These are phyloP conservation scores for Silurus lanzhouensis DNA, from an alignment of 2,797 vertebrate species.

Conservation along the genomic window DNA sequence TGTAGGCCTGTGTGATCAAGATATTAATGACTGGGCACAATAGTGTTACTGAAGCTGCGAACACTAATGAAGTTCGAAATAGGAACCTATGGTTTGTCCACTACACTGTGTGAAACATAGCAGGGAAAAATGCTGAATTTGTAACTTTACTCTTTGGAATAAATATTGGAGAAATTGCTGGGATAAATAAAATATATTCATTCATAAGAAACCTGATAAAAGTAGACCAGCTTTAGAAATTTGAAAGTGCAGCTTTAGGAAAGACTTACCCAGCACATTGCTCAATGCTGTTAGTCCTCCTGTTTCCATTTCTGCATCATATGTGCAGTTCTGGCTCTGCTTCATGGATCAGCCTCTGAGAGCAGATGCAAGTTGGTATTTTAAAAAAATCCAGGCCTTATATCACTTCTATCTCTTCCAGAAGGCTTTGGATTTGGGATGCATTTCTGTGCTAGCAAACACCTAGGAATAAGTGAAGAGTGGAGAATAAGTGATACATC, in stretches of 20 bases:
- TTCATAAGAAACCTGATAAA: constrained; percentile 4
- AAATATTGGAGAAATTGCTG: background rate
- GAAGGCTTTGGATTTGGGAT: constrained; percentile 17
- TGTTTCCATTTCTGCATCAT: constrained; percentile 12
- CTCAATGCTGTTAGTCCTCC: background rate
- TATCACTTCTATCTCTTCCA: constrained; percentile 3
- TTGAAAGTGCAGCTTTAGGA: constrained; percentile 5
- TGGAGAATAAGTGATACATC: too few relatives aligned
- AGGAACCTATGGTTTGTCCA: background rate
- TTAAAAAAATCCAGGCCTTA: background rate
- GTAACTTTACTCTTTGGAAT: background rate
- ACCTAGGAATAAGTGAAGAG: constrained; percentile 28
- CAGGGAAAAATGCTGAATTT: background rate
- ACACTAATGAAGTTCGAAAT: background rate
- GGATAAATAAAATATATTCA: constrained; percentile 1
- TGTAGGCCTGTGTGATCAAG: background rate
- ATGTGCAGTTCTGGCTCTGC: background rate
- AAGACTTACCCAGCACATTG: background rate
- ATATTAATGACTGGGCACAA: background rate
- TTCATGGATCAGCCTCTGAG: constrained; percentile 1
- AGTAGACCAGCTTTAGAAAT: background rate
- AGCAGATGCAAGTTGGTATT: constrained; percentile 13
- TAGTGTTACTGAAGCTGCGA: background rate
- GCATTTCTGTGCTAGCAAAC: constrained; percentile 13
- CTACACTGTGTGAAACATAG: background rate